phyloP scores from a whole-genome alignment of 2,113 vertebrate genomes.

The Neotoma lepida region DNA sequence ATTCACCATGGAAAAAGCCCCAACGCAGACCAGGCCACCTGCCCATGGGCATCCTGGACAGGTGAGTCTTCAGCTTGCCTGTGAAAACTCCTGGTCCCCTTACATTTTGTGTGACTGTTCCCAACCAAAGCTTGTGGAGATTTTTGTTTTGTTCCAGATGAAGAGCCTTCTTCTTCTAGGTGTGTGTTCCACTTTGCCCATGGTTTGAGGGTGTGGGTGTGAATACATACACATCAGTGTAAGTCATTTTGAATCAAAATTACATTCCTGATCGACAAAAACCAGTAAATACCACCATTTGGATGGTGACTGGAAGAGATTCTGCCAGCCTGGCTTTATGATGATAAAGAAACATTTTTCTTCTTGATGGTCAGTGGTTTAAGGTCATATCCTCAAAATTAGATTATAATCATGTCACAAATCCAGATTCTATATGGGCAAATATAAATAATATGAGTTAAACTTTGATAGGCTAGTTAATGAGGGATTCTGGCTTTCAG shows the following conservation, averaged over 20 bases:
- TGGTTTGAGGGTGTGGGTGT: background rate
- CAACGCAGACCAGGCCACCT: background rate
- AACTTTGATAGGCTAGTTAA: constrained; percentile 3
- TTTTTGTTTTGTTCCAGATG: background rate
- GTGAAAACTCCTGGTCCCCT: background rate
- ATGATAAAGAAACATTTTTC: background rate
- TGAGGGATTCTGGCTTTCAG: background rate
- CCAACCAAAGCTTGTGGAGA: background rate
- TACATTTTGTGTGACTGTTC: background rate
- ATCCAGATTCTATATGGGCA: background rate
- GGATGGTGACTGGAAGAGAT: background rate
- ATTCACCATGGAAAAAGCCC: background rate
- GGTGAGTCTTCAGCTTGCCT: background rate
- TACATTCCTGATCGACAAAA: constrained; percentile 4
- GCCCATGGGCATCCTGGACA: background rate
- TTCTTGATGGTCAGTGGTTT: constrained; percentile 4
- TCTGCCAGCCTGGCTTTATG: background rate
- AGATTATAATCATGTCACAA: background rate
- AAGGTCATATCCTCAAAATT: background rate
- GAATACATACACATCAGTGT: background rate
- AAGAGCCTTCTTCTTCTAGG: background rate
- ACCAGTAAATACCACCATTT: background rate
- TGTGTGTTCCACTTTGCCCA: background rate
- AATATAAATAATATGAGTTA: constrained; percentile 31
- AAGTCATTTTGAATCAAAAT: background rate